These are phyloP conservation scores for Lates japonicus DNA, from an alignment of 2,797 vertebrate species.

Conservation along the genomic window DNA sequence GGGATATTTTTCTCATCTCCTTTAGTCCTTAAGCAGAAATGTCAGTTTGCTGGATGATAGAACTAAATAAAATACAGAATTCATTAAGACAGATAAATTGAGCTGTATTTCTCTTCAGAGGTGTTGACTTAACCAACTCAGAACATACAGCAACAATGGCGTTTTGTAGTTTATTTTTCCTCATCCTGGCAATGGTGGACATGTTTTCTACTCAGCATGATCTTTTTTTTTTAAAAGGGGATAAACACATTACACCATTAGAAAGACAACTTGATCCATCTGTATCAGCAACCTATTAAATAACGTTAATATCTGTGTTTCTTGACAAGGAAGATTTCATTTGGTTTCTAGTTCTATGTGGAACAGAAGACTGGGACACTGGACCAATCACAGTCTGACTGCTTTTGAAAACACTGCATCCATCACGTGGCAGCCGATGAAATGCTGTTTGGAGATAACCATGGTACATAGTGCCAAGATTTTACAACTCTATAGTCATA, in stretches of 20 bases:
- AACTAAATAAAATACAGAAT: slow-evolving; percentile 13
- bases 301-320: slow-evolving; percentile 2
- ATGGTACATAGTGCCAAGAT: background rate
- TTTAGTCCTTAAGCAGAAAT: slow-evolving; percentile 15
- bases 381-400: slow-evolving; percentile 1
- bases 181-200: slow-evolving; percentile 6
- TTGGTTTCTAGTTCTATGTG: slow-evolving; percentile 6
- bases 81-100: background rate
- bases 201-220: slow-evolving; percentile 8
- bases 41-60: slow-evolving; percentile 1
- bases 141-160: slow-evolving; percentile 4
- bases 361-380: background rate
- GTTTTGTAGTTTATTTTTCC: background rate
- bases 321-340: background rate
- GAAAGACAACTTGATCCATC: background rate
- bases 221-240: background rate
- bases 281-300: slow-evolving; percentile 7
- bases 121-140: background rate
- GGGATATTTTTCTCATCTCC: background rate
- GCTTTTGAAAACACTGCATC: background rate
- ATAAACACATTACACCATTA: background rate
- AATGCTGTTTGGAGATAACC: slow-evolving; percentile 12
- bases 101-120: background rate
- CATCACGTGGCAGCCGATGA: slow-evolving; percentile 20
- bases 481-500: slow-evolving; percentile 9